Base-by-base conservation (phyloP, 2,888 invertebrate species). In the Mimachlamys varia region DNA sequence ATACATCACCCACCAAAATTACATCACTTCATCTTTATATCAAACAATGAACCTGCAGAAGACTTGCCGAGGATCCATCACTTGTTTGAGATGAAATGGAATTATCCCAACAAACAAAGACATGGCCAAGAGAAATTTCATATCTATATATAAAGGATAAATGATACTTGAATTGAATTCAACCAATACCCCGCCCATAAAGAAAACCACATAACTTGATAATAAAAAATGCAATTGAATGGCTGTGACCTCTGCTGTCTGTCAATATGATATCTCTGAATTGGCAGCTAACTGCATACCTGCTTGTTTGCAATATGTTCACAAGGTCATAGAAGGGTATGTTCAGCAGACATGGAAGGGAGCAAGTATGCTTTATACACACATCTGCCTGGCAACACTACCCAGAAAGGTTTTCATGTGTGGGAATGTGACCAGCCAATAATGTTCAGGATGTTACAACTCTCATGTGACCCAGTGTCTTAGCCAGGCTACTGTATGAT, bases 241-340 rank as follows among this genome's bases (percentile, higher is more conserved):
- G 76, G 76, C 17, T 12, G 33, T 76, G 76, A 76, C 76, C 76
- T 27, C 33, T 3, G 13, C 76, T 2, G 76, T 13, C 12, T 76
- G 76, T 76, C 76, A 76, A 76, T 76, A 76, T 22, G 76, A 76
- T 76, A 76, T 76, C 76, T 76, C 17, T 76, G 76, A 76, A 76
- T 76, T 76, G 76, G 33, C 76, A 33, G 76, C 76, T 76, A 33
- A 33, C 33, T 76, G 76, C 76, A 76, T 76, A 76, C 76, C 76
- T 76, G n/a, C n/a, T 76, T 76, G 76, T 76, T 76, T 76, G 76
- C 22, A 27, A 76, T 27, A 27, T 4, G 62, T 7, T 76, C 62
- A 76, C 62, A 13, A 27, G n/a, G 27, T 76, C 7, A 27, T 13
- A 76, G 27, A 13, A 7, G 62, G 62, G 27, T 76, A 27, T n/a